These are phyloP conservation scores for Astyanax mexicanus DNA, from an alignment of 2,797 vertebrate species.

Conservation along the genomic window DNA sequence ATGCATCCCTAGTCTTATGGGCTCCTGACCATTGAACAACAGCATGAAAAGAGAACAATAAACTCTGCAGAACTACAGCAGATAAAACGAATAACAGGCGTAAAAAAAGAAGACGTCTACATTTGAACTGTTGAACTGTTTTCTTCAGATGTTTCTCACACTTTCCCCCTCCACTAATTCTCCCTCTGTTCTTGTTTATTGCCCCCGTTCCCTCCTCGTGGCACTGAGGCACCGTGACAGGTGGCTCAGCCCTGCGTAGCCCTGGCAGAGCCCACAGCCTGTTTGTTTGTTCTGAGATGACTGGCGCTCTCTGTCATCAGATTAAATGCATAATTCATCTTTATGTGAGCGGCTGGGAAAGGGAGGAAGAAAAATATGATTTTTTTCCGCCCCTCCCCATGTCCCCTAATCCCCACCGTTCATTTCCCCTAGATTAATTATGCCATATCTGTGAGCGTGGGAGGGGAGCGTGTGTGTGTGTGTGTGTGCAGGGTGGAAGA, in stretches of 20 bases:
- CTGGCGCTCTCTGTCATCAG: conserved; percentile 65
- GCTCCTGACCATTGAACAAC: too few relatives aligned
- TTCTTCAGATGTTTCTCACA: background rate
- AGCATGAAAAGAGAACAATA: too few relatives aligned
- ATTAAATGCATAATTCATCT: conserved; percentile 72
- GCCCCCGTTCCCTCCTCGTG: background rate
- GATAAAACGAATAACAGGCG: too few relatives aligned
- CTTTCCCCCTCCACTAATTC: background rate
- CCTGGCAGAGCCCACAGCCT: conserved; percentile 49
- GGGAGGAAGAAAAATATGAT: conserved; percentile 51
- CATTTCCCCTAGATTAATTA: conserved; percentile 49
- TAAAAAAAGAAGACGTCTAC: too few relatives aligned
- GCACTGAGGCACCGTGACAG: conserved; percentile 12
- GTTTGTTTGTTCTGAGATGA: conserved; percentile 66
- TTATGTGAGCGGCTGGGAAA: conserved; percentile 56
- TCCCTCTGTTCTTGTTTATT: conserved; percentile 1
- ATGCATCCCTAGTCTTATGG: too few relatives aligned
- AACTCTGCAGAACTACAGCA: too few relatives aligned
- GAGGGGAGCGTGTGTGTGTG: conserved; percentile 21
- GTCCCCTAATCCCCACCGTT: background rate
- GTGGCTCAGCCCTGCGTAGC: background rate
- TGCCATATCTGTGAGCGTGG: conserved; percentile 33
- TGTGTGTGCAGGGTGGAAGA: conserved; percentile 32
- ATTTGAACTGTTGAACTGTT: too few relatives aligned
- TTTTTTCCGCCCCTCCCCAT: too few relatives aligned